Evolutionary conservation across 2,888 invertebrate species (phyloP), one percentile per base, ranked within the genome.

Genomic region (Autographa gamma): DNA sequence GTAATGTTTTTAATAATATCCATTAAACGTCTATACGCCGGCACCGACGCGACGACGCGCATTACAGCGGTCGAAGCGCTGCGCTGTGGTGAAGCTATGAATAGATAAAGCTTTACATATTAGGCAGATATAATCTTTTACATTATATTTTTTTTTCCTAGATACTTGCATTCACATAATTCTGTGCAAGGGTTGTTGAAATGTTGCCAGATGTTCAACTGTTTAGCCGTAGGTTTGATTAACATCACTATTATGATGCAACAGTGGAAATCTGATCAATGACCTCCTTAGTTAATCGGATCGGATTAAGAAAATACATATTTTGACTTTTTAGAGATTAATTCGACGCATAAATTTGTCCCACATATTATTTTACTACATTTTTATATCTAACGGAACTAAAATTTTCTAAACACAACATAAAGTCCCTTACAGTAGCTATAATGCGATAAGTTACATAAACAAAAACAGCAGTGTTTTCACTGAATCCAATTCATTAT

Each of bases 401-500:
- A 58, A 19, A 32, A 61, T 72, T 74, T 83, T 8, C 14, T 54
- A 69, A 63, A 70, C 64, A 67, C 62, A 43, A 31, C 56, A 31
- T 58, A 62, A 60, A 78, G 65, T 31, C 43, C 31, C 66, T 18
- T 16, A 76, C 71, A 66, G 73, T 62, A 74, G 75, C 65, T 25
- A 48, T 69, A 75, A 75, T 66, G 65, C 71, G 68, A 80, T 73
- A 73, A 73, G 63, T 78, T 76, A 80, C 73, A 72, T 71, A 73
- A 79, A 81, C 69, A 74, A 74, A 61, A 72, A 60, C 31, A 58
- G 43, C 68, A 67, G 66, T 75, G 63, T 81, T 84, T 82, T 85
- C 84, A 85, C 82, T 80, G 60, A 69, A 56, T 70, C 80, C 77
- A 70, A 87, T 79, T 84, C 77, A 88, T 87, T 89, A 87, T 86